Evolutionary conservation across 2,888 invertebrate species (phyloP), one percentile per base, ranked within the genome.

Genomic region (Parnassius orleans): DNA sequence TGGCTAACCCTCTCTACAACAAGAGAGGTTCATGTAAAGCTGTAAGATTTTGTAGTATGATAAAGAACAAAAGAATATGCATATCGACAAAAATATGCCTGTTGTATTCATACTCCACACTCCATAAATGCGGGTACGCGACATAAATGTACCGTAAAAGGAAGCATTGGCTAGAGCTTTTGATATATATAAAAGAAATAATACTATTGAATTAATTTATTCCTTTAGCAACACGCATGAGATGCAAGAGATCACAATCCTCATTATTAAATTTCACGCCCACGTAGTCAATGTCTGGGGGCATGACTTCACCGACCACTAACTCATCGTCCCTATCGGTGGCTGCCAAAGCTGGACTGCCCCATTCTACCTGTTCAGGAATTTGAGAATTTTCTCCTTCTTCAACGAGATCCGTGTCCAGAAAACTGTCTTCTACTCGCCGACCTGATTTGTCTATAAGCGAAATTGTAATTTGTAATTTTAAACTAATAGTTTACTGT

Each of bases 221-320:
- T 10, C 42, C n/a, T 43, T 42, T 42, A 9, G 61, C 14, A 15
- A 47, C 48, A 0, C 48, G 46, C 9, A 50, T 11, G 41, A 56
- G 55, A 48, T 64, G 64, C 48, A 56, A 33, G 24, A 60, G 41
- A 11, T 60, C 60, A 43, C 56, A 64, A 1, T 64, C 48, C 19
- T 61, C 57, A n/a, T 44, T 50, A 24, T 52, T 50, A 44, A 43
- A 9, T 24, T 60, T 19, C 3, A 51, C 15, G 1, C 52, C 54
- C 1, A 52, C 61, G 19, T 69, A 24, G 42, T 71, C 71, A 11
- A 69, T 67, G n/a, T 71, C 67, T 7, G 64, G 62, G 0, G 61
- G 56, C 9, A 65, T 1, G 12, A 66, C 10, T 1, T 65, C 66
- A 9, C 55, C 19, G 12, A 33, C 42, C 1, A 12, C 43, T 14